Evolutionary conservation across 2,113 vertebrate genomes (phyloP).

Genomic region (Lates calcarifer): DNA sequence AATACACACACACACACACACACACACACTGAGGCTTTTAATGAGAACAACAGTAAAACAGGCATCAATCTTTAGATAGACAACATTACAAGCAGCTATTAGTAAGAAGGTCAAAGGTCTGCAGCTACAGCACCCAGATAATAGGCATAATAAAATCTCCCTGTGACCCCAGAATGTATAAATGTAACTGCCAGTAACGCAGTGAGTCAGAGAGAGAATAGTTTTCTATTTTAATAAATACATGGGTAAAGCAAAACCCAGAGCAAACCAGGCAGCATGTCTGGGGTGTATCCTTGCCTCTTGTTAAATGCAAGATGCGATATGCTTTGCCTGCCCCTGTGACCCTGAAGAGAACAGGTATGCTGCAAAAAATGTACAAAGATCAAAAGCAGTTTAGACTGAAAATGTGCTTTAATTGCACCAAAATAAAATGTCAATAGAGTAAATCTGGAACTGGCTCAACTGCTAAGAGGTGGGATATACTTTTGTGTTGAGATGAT

Average conservation of each 20-base stretch:
- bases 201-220: neutral
- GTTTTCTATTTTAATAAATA: neutral
- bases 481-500: neutral
- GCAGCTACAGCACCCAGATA: conserved; percentile 14
- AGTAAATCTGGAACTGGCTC: neutral
- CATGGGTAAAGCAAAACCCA: neutral
- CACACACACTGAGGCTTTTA: neutral
- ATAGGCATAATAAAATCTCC: conserved; percentile 24
- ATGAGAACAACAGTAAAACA: neutral
- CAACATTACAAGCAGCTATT: conserved; percentile 31
- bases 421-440: no score
- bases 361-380: neutral
- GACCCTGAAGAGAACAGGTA: neutral
- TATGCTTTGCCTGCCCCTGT: neutral
- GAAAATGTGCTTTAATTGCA: neutral
- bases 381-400: no score
- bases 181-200: neutral
- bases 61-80: neutral
- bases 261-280: neutral
- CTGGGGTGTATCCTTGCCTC: neutral
- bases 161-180: conserved; percentile 1
- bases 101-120: conserved; percentile 35
- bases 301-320: neutral
- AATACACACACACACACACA: conserved; percentile 50
- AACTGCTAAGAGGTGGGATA: neutral